Evolutionary conservation across 1,140 invertebrate genomes (phyloP), one percentile per base, ranked within the genome.

Genomic region (Drosophila dunni): DNA sequence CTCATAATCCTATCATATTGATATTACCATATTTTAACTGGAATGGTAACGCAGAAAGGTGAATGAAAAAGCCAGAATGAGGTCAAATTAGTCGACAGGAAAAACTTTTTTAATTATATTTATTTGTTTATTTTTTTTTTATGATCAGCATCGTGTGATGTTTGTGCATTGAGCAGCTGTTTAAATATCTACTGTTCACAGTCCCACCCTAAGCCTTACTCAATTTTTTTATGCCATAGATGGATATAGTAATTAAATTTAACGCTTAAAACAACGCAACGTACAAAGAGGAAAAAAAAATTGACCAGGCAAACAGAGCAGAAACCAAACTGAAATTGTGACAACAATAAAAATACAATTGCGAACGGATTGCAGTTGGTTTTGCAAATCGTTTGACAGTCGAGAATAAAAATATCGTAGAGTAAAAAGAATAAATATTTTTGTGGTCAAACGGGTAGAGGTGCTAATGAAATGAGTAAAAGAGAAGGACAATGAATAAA

Each of bases 361-460:
- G 84, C 82, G 68, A 86, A 82, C 72, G 72, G 76, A 61, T 45
- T 75, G 53, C 76, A 79, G 83, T 89, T 86, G 83, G 83, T 88
- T 89, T 83, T 79, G 83, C 83, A 86, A 89, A 88, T 86, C 83
- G 79, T 83, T 88, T 86, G 84, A 86, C 83, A 88, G 84, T 48
- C 15, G 15, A 24, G 15, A 15, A 57, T 17, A 48, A 57, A 67
- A 56, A 40, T 38, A 48, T 57, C 15, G 24, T 3, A 0, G 17
- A 40, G n/a, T 7, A 76, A 81, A 75, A 76, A 58, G 38, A 58
- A 79, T 74, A 79, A 79, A 79, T 75, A 79, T 74, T 53, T 60
- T 17, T 38, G 63, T 40, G 62, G 24, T 64, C 61, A 13, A 13
- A 13, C 40, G 17, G 1, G 17, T 29, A 8, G n/a, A 15, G 56